These are phyloP conservation scores for Eubucco bourcierii DNA, from an alignment of 2,113 vertebrate genomes.

Conservation along the genomic window DNA sequence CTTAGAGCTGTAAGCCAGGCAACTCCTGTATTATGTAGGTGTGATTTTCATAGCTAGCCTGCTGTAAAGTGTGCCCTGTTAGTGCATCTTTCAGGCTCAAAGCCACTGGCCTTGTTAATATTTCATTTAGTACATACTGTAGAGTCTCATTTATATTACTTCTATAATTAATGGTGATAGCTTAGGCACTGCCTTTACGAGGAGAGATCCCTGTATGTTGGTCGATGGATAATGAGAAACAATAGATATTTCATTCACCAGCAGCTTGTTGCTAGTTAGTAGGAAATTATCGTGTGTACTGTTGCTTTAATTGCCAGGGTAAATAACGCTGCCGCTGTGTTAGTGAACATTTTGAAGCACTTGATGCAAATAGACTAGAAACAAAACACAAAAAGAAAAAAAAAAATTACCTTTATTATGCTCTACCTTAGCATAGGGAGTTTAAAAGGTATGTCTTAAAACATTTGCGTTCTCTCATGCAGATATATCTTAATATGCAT, in stretches of 20 bases:
- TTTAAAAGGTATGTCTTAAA: conserved; percentile 76
- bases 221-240: conserved; percentile 84
- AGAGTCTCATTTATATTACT: conserved; percentile 85
- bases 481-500: conserved; percentile 90
- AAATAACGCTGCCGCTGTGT: conserved; percentile 82
- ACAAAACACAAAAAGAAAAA: conserved; percentile 65
- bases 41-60: conserved; percentile 67
- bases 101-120: conserved; percentile 80
- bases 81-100: conserved; percentile 74
- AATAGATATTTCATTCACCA: conserved; percentile 89
- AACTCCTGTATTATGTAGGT: conserved; percentile 50
- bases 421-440: conserved; percentile 83
- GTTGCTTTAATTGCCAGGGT: conserved; percentile 90
- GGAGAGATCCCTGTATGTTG: conserved; percentile 80
- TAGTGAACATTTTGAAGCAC: conserved; percentile 88
- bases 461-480: conserved; percentile 81
- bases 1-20: conserved; percentile 39
- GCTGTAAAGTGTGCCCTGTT: conserved; percentile 66
- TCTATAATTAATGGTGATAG: conserved; percentile 87
- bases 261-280: conserved; percentile 88
- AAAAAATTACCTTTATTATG: conserved; percentile 76
- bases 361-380: conserved; percentile 85
- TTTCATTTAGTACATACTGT: conserved; percentile 83
- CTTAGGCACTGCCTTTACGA: conserved; percentile 82
- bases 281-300: conserved; percentile 82